phyloP scores from a whole-genome alignment of 1,140 invertebrate genomes.

The Zaprionus vittiger region DNA sequence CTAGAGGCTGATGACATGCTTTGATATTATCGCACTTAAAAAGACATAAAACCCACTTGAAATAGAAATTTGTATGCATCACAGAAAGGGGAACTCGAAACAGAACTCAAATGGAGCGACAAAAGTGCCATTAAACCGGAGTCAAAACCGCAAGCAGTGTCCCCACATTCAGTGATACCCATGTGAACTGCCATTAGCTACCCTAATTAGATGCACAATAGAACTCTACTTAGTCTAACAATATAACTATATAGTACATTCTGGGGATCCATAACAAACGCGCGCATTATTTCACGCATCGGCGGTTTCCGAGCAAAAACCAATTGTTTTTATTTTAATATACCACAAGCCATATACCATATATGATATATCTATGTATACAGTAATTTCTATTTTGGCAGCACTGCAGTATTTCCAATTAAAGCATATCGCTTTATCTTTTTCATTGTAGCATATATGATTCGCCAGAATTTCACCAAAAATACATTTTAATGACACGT shows the following conservation, averaged over 20 bases:
- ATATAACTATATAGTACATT: conserved; percentile 21
- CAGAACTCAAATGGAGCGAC: conserved; percentile 1
- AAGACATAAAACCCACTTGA: conserved; percentile 69
- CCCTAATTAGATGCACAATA: conserved; percentile 63
- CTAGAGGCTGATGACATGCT: conserved; percentile 15
- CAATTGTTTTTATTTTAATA: conserved; percentile 9
- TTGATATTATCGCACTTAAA: conserved; percentile 64
- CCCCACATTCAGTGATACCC: neutral
- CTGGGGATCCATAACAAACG: conserved; percentile 25
- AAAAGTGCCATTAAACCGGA: neutral
- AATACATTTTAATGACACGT: conserved; percentile 27
- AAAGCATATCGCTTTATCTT: conserved; percentile 26
- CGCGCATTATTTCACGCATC: conserved; percentile 56
- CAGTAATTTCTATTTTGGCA: conserved; percentile 19
- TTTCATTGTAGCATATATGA: neutral
- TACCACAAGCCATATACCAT: neutral
- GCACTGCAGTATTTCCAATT: conserved; percentile 29
- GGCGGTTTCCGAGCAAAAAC: conserved; percentile 21
- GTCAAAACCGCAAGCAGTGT: neutral
- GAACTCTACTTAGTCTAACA: conserved; percentile 32
- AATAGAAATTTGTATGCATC: conserved; percentile 65
- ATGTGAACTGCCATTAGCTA: conserved; percentile 7
- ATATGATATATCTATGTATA: conserved; percentile 7
- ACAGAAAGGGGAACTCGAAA: neutral
- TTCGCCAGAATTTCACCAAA: conserved; percentile 1